Evolutionary conservation across 2,797 vertebrate species (phyloP).

Genomic region (Luscinia luscinia): DNA sequence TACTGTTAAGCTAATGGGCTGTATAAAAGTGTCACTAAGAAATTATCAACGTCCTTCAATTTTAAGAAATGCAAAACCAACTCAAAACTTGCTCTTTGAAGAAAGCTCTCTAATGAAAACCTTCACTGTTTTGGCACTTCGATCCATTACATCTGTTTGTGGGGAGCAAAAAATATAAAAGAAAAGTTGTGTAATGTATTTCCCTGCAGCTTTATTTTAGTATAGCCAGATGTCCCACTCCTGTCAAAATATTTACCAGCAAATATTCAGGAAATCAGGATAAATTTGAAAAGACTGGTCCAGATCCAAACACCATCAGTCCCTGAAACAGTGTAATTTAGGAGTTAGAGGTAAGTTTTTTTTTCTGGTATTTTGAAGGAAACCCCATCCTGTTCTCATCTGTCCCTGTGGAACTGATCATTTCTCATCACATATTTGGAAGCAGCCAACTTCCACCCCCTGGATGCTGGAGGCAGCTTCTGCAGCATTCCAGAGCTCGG

Average conservation of each 20-base stretch:
- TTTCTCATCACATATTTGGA: neutral
- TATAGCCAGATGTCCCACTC: constrained; percentile 43
- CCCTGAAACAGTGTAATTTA: neutral
- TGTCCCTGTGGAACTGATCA: neutral
- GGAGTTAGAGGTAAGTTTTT: neutral
- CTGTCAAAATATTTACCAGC: constrained; percentile 44
- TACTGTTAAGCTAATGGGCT: neutral
- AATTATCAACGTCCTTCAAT: neutral
- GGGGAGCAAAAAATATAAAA: neutral
- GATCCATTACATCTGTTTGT: constrained; percentile 44
- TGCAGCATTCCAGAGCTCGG: neutral
- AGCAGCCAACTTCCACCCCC: neutral
- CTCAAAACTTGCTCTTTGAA: constrained; percentile 38
- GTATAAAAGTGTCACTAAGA: neutral
- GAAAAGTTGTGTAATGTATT: constrained; percentile 34
- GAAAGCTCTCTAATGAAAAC: constrained; percentile 46
- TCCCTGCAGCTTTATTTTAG: constrained; percentile 41
- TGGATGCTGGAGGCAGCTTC: neutral
- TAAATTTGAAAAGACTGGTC: neutral
- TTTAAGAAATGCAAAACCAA: neutral
- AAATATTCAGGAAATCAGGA: constrained; percentile 14
- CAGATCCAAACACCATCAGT: neutral
- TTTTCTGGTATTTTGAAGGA: neutral
- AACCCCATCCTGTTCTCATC: neutral
- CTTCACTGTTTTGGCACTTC: constrained; percentile 41